A percentile compares a stretch with the other conserved stretches of the same genome.
Conservation (phyloP, 1,140 invertebrate genomes). For the Hirudo medicinalis region DNA sequence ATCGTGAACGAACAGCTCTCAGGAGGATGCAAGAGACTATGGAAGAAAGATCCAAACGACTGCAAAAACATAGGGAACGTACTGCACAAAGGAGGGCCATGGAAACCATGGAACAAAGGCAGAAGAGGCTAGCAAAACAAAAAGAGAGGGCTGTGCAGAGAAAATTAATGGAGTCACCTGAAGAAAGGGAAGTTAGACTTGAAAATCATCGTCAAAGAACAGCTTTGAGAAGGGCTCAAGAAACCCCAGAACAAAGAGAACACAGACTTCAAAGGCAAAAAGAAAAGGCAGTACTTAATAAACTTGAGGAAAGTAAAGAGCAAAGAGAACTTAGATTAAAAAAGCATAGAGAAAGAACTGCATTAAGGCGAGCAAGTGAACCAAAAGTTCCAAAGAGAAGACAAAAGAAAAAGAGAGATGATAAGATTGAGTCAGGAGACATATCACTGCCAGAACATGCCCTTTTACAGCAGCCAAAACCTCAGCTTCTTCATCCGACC, state of each 20-base stretch:
- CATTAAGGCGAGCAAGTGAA: background rate
- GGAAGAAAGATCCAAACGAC: constrained; percentile 9
- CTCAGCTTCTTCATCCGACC: background rate
- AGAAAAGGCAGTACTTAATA: constrained; percentile 5
- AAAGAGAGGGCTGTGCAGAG: background rate
- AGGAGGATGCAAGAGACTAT: constrained; percentile 9
- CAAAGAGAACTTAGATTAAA: constrained; percentile 5
- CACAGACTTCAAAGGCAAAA: constrained; percentile 7
- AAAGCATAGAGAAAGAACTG: constrained; percentile 11
- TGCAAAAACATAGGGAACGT: constrained; percentile 1
- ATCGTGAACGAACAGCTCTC: constrained; percentile 7
- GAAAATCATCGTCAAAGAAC: background rate
- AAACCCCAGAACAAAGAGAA: constrained; percentile 17
- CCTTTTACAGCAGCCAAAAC: constrained; percentile 5
- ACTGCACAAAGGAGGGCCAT: constrained; percentile 6
- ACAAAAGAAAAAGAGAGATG: constrained; percentile 2
- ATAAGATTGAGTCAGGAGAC: background rate
- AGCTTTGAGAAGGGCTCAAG: constrained; percentile 13
- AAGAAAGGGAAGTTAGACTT: constrained; percentile 11
- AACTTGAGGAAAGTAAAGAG: constrained; percentile 8
- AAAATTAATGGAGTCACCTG: constrained; percentile 12
- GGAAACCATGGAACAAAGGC: constrained; percentile 12
- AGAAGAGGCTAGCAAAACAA: constrained; percentile 3
- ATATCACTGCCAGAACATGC: background rate
- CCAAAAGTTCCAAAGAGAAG: background rate